Conservation (phyloP, 2,797 vertebrate species). For the Pagetopsis macropterus region DNA sequence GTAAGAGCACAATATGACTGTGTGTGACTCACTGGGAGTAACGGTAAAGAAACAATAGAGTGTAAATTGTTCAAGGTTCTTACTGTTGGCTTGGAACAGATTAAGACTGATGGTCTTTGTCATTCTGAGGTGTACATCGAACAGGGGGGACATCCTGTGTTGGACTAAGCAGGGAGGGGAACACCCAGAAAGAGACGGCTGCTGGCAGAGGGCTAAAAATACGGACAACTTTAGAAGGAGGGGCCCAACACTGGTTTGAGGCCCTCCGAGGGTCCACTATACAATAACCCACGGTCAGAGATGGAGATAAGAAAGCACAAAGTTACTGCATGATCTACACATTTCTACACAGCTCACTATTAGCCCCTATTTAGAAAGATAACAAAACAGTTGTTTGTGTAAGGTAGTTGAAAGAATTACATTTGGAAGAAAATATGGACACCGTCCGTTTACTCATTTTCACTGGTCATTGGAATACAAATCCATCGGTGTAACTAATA, state of each 20-base stretch:
- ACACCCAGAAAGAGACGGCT: conserved; percentile 65
- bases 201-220: conserved; percentile 59
- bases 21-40: conserved; percentile 46
- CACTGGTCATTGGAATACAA: too few species aligned
- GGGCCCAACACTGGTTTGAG: conserved; percentile 2
- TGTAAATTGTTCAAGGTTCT: conserved; percentile 27
- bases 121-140: conserved; percentile 32
- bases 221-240: conserved; percentile 19
- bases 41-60: conserved; percentile 49
- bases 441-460: too few species aligned
- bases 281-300: conserved; percentile 13
- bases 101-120: conserved; percentile 45
- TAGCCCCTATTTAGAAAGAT: too few species aligned
- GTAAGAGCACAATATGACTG: conserved; percentile 30
- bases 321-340: too few species aligned
- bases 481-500: too few species aligned
- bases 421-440: too few species aligned
- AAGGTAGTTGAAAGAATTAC: too few species aligned
- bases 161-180: conserved; percentile 41
- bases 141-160: conserved; percentile 64
- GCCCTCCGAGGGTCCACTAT: not conserved
- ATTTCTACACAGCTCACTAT: too few species aligned
- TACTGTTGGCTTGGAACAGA: not conserved
- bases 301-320: too few species aligned
- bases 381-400: too few species aligned